phyloP scores from a whole-genome alignment of 2,113 vertebrate genomes.

The Nanorana parkeri region DNA sequence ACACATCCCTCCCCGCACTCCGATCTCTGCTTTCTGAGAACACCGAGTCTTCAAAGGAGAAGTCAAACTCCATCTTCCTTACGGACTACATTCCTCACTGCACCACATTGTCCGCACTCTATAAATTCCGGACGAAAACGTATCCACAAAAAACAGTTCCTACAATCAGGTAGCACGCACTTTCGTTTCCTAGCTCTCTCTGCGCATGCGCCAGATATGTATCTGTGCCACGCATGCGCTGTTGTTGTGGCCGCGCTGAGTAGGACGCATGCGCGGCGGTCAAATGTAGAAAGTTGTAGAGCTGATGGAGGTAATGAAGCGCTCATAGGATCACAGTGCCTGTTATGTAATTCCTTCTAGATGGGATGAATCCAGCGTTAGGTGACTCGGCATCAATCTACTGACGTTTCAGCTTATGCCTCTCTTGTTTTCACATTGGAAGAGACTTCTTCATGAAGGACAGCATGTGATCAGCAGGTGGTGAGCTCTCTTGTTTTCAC shows the following conservation, averaged over 20 bases:
- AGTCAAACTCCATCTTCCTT: conserved; percentile 21
- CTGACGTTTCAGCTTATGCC: too few species aligned
- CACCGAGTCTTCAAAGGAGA: conserved; percentile 38
- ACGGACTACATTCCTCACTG: not conserved
- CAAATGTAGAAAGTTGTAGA: conserved; percentile 13
- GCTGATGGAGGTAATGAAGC: not conserved
- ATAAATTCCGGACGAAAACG: not conserved
- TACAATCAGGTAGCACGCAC: not conserved
- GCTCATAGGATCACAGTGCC: too few species aligned
- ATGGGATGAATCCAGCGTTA: too few species aligned
- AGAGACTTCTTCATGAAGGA: not conserved
- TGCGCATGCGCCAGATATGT: not conserved
- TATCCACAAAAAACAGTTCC: not conserved
- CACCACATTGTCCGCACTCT: not conserved
- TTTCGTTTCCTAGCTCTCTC: not conserved
- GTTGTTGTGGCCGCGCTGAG: not conserved
- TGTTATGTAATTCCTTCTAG: too few species aligned
- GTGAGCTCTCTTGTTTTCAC: not conserved
- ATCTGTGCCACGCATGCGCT: not conserved
- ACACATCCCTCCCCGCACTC: not conserved
- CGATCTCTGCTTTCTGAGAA: conserved; percentile 37
- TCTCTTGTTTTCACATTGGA: not conserved
- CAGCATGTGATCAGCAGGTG: too few species aligned
- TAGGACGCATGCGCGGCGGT: not conserved
- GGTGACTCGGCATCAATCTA: too few species aligned